Percentiles rank a stretch among this genome's conserved stretches.
phyloP scores from a whole-genome alignment of 2,888 invertebrate genomes.

The Apamea anceps region DNA sequence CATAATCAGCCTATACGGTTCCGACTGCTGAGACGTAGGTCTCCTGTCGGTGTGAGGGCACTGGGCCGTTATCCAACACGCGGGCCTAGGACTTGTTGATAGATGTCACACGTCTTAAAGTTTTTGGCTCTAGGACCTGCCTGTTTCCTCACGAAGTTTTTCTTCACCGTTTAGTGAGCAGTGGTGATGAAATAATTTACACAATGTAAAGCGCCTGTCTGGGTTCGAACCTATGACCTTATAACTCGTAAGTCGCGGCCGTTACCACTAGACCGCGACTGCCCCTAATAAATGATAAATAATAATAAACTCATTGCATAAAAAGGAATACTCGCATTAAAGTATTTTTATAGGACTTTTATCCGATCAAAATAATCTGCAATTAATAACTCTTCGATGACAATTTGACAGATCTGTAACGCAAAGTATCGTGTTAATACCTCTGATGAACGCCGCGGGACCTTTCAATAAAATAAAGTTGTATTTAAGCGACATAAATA shows the following conservation, averaged over 20 bases:
- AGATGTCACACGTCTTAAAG: background rate
- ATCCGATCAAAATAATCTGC: constrained; percentile 63
- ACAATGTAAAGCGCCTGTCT: background rate
- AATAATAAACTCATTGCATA: background rate
- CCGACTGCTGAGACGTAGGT: background rate
- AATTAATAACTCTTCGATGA: constrained; percentile 64
- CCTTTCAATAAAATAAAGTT: constrained; percentile 54
- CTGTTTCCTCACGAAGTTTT: background rate
- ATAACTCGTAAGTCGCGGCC: too few species aligned
- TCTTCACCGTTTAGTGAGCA: background rate
- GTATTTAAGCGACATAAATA: constrained; percentile 46
- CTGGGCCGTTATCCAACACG: too few species aligned
- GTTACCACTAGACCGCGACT: too few species aligned
- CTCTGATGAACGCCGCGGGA: constrained; percentile 58
- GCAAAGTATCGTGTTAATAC: constrained; percentile 58
- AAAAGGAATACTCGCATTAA: constrained; percentile 18
- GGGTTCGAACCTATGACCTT: too few species aligned
- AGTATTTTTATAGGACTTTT: constrained; percentile 23
- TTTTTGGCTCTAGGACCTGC: background rate
- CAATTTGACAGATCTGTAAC: constrained; percentile 64
- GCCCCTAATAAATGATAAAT: background rate
- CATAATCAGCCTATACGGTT: background rate
- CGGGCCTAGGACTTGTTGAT: background rate
- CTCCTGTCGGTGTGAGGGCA: background rate
- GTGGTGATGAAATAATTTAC: background rate